Conservation (phyloP, 1,140 invertebrate species). For the Arctopsyche grandis region DNA sequence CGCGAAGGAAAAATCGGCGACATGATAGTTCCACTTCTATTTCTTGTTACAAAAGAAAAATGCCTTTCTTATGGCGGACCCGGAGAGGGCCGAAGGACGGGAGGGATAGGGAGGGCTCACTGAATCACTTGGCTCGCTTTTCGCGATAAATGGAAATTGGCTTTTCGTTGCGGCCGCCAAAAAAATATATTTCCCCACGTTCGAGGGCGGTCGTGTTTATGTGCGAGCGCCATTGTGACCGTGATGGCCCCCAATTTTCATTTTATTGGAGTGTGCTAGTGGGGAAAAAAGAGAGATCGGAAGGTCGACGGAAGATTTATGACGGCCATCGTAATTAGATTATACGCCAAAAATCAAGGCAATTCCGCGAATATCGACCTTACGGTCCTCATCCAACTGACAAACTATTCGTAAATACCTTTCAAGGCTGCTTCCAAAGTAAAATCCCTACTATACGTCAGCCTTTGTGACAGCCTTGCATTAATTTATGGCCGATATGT, state of each 20-base stretch:
- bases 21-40: conserved; percentile 28
- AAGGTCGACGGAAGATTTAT: conserved; percentile 6
- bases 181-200: conserved; percentile 8
- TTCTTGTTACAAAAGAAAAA: conserved; percentile 25
- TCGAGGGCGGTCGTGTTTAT: conserved; percentile 5
- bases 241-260: neutral
- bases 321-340: conserved; percentile 8
- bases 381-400: too few relatives aligned
- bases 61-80: conserved; percentile 21
- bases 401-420: too few relatives aligned
- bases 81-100: too few relatives aligned
- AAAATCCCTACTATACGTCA: too few relatives aligned
- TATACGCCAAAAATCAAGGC: neutral
- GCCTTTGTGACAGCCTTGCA: too few relatives aligned
- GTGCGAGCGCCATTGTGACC: neutral
- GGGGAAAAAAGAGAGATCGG: conserved; percentile 3
- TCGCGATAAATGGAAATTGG: conserved; percentile 34
- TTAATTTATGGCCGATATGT: too few relatives aligned
- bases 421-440: too few relatives aligned
- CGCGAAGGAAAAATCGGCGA: conserved; percentile 31
- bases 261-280: conserved; percentile 8
- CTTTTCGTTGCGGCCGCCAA: neutral
- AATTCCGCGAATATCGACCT: neutral
- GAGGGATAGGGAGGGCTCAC: neutral
- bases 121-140: conserved; percentile 26